phyloP scores from a whole-genome alignment of 2,888 invertebrate species.

The Unio delphinus region DNA sequence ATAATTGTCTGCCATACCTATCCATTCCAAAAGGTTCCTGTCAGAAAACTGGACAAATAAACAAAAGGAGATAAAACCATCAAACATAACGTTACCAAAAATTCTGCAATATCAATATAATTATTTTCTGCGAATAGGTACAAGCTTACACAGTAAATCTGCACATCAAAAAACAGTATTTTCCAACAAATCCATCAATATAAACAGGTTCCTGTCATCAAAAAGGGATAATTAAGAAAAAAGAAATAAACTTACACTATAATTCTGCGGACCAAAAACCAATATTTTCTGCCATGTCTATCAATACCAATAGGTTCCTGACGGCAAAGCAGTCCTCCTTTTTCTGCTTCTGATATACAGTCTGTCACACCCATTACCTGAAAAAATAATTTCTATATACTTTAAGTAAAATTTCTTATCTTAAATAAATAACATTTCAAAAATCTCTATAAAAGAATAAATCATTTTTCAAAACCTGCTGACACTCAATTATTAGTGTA shows the following conservation, averaged over 20 bases:
- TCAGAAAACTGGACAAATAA: constrained; percentile 79
- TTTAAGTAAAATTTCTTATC: background rate
- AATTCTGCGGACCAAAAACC: constrained; percentile 93
- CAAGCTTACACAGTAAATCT: too few relatives aligned
- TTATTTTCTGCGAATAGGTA: too few relatives aligned
- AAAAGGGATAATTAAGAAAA: background rate
- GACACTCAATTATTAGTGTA: background rate
- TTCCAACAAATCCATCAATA: background rate
- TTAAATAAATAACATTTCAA: background rate
- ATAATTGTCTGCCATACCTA: constrained; percentile 96
- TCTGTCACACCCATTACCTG: constrained; percentile 90
- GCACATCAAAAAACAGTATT: too few relatives aligned
- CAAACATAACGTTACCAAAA: too few relatives aligned
- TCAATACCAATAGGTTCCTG: constrained; percentile 96
- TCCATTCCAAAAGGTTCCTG: constrained; percentile 96
- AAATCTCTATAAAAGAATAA: background rate
- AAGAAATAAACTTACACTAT: constrained; percentile 85
- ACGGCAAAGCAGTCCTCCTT: constrained; percentile 90
- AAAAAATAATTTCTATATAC: constrained; percentile 7
- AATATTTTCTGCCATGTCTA: constrained; percentile 96
- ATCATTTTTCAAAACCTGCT: background rate
- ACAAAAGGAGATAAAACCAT: too few relatives aligned
- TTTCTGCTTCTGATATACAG: constrained; percentile 91
- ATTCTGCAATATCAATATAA: too few relatives aligned
- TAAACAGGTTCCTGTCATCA: background rate